Conservation (phyloP, 2,888 invertebrate species). For the Sinopyrophorus schimmeli region DNA sequence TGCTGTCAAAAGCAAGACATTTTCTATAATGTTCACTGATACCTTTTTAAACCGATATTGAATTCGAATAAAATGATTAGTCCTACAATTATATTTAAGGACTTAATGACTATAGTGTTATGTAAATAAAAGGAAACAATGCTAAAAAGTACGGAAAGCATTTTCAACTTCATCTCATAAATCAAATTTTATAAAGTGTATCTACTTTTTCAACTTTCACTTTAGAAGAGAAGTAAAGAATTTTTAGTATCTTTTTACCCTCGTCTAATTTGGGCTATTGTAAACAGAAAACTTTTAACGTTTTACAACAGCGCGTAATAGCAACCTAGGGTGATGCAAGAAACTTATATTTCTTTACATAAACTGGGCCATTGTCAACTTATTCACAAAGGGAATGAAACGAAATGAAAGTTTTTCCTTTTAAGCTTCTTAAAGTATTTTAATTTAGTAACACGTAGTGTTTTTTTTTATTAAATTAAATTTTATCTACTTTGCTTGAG, state of each 20-base stretch:
- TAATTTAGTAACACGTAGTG: too few species aligned
- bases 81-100: too few species aligned
- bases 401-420: conserved; percentile 36
- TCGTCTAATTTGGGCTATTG: conserved; percentile 46
- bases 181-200: conserved; percentile 53
- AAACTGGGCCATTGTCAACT: conserved; percentile 33
- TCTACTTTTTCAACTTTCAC: conserved; percentile 53
- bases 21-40: too few species aligned
- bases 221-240: conserved; percentile 38
- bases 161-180: conserved; percentile 40
- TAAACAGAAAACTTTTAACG: conserved; percentile 46
- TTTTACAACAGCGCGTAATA: conserved; percentile 39
- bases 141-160: conserved; percentile 6
- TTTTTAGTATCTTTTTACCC: conserved; percentile 49
- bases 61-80: too few species aligned
- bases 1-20: too few species aligned
- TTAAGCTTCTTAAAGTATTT: conserved; percentile 15
- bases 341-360: conserved; percentile 31
- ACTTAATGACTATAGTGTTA: too few species aligned
- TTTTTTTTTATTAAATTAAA: too few species aligned
- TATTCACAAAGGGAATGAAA: conserved; percentile 30
- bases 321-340: conserved; percentile 32
- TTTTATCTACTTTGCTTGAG: too few species aligned
- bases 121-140: conserved; percentile 7
- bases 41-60: too few species aligned